Base-by-base conservation (phyloP, 2,113 vertebrate genomes). In the Ochotona curzoniae region DNA sequence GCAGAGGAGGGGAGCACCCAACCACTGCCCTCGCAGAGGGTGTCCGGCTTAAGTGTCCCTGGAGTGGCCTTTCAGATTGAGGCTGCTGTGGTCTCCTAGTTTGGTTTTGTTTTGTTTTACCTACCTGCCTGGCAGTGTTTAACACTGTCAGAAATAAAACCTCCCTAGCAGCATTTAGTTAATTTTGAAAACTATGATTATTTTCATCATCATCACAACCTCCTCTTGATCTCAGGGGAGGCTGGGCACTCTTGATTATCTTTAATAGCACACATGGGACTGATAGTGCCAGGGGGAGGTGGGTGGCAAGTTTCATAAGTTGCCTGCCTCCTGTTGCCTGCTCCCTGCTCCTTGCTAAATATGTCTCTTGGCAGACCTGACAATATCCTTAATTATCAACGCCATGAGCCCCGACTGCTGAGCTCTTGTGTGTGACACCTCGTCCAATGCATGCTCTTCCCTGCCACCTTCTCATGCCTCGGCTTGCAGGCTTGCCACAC, bases 161-260 rank as follows among this genome's bases (percentile, higher is more conserved):
- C 95, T 94, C 91, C 85, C 79, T 96, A 93, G 74, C 51, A 83
- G 95, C 91, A 90, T 92, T 88, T 94, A 90, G 10, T 89, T 76
- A 89, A 96, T 95, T 94, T 95, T 38, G 17, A 66, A 93, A 96
- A 95, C 92, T 93, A 93, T 95, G 94, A 87, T 95, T 94, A 96
- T 96, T 94, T 97, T 96, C 87, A n/a, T n/a, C n/a, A 90, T 96
- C 91, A 93, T 96, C 94, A 94, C 89, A n/a, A 32, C 90, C 78
- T 94, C 89, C 64, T 95, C 95, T 96, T 97, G 96, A 97, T 97
- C 96, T 97, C 95, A 89, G 94, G 94, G 95, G 96, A 96, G 94
- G 87, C 93, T 94, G 38, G 89, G 71, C 80, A 71, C 94, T 87
- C 93, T 95, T 93, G 90, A 94, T 95, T 96, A 88, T 93, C 95